These are phyloP conservation scores for Sorex fumeus DNA, from an alignment of 2,113 vertebrate genomes.

Conservation along the genomic window DNA sequence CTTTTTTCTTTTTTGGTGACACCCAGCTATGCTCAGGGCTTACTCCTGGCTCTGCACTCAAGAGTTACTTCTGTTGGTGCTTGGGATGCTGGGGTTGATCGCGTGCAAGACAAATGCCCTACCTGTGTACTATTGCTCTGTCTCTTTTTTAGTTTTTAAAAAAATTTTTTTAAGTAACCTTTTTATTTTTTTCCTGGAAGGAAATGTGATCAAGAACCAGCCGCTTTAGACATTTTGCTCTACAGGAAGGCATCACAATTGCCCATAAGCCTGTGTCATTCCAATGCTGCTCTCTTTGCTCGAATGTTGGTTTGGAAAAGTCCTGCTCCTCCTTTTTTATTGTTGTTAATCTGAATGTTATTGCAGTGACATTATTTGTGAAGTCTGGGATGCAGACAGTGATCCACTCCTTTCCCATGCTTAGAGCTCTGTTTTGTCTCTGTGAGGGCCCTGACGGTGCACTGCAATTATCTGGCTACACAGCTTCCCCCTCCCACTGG, in stretches of 20 bases:
- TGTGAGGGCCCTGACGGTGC: not conserved
- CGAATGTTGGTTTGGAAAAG: not conserved
- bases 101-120: too few species aligned
- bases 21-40: too few species aligned
- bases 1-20: too few species aligned
- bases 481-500: not conserved
- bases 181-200: not conserved
- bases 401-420: not conserved
- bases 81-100: too few species aligned
- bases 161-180: too few species aligned
- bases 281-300: not conserved
- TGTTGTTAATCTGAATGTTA: not conserved
- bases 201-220: not conserved
- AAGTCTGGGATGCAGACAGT: constrained; percentile 7
- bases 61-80: too few species aligned
- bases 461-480: constrained; percentile 1
- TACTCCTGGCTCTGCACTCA: too few species aligned
- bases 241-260: not conserved
- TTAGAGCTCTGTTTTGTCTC: not conserved
- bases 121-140: too few species aligned
- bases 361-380: not conserved
- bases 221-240: not conserved
- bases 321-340: not conserved
- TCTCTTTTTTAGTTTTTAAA: too few species aligned
- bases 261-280: not conserved